phyloP scores from a whole-genome alignment of 2,888 invertebrate genomes.

The Cephus sareptanus region DNA sequence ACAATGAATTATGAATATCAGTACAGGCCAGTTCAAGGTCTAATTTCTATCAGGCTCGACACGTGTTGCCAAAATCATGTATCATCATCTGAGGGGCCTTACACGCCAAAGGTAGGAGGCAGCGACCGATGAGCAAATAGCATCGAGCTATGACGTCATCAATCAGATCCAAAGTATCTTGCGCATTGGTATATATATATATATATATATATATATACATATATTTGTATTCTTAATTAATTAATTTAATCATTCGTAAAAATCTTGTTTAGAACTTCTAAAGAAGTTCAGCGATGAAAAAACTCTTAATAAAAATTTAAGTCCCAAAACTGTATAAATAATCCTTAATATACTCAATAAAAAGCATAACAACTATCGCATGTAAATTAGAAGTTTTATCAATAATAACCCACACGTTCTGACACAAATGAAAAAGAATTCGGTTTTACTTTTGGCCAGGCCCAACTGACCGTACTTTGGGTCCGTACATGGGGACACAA shows the following conservation, averaged over 20 bases:
- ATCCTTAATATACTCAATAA: neutral
- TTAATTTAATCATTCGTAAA: neutral
- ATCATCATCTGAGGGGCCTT: too few relatives aligned
- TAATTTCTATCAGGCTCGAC: neutral
- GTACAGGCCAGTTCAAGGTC: neutral
- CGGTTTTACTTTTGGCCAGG: constrained; percentile 61
- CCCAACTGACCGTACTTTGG: constrained; percentile 10
- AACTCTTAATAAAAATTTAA: neutral
- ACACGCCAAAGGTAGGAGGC: too few relatives aligned
- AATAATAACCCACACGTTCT: neutral
- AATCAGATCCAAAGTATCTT: too few relatives aligned
- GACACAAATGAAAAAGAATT: constrained; percentile 54
- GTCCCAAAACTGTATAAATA: neutral
- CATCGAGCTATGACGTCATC: too few relatives aligned
- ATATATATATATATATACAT: too few relatives aligned
- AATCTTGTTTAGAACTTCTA: neutral
- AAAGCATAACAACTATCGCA: neutral
- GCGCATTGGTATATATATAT: too few relatives aligned
- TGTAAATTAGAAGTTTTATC: neutral
- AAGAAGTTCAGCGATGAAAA: neutral
- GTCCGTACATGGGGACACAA: neutral
- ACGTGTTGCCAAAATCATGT: neutral
- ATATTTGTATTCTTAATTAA: too few relatives aligned
- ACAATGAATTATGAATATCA: neutral
- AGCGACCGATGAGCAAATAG: too few relatives aligned